These are phyloP conservation scores for Ptiloglossa arizonensis DNA, from an alignment of 1,140 invertebrate genomes.

Conservation along the genomic window DNA sequence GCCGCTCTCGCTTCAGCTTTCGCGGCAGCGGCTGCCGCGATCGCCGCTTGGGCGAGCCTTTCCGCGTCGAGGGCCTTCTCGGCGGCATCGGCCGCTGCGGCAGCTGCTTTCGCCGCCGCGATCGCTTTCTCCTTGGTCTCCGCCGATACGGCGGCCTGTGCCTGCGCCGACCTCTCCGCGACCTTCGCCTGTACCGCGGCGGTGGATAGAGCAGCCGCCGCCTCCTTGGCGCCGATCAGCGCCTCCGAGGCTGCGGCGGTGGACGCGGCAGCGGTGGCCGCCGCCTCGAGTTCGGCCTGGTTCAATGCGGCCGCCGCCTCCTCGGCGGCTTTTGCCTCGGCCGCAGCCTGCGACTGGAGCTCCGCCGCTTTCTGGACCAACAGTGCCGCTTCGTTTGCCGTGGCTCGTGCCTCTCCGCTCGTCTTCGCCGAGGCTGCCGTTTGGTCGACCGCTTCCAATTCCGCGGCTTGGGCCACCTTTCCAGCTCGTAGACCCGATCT, in stretches of 20 bases:
- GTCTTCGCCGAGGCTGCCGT: no score
- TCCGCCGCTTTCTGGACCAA: no score
- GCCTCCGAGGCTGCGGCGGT: neutral
- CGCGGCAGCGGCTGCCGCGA: neutral
- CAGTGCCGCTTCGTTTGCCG: no score
- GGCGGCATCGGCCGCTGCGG: neutral
- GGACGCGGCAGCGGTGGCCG: neutral
- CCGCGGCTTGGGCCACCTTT: neutral
- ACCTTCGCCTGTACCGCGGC: neutral
- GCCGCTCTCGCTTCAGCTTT: constrained; percentile 3
- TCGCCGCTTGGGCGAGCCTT: neutral
- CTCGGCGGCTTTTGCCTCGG: no score
- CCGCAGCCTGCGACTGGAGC: no score
- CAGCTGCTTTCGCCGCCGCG: neutral
- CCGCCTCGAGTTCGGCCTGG: no score
- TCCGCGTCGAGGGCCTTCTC: neutral
- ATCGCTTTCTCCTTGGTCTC: neutral
- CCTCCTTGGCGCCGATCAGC: neutral
- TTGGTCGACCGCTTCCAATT: neutral
- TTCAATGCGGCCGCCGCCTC: no score
- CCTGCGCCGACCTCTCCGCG: neutral
- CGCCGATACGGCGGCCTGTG: neutral
- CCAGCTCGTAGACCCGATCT: neutral
- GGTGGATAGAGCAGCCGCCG: neutral
- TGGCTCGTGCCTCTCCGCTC: no score